Evolutionary conservation across 2,113 vertebrate species (phyloP), one percentile per base, ranked within the genome.

Genomic region (Pristiophorus japonicus): DNA sequence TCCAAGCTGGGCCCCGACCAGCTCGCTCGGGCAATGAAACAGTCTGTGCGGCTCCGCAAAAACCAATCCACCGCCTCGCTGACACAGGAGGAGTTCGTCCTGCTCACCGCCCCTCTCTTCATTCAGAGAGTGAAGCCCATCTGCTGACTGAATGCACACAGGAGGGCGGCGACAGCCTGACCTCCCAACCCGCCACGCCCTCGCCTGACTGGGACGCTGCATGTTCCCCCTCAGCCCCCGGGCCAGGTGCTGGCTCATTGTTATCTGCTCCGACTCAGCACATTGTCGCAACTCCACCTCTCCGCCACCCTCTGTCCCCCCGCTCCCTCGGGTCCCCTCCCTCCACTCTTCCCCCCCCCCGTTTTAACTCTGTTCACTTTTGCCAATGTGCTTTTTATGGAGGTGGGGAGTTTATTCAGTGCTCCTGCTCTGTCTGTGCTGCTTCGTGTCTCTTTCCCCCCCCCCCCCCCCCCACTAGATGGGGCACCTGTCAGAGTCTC

Each of bases 31-130:
- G 98, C 98, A 95, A 98, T 99, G 98, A 98, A 98, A 4, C 97
- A 95, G 24, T 98, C 98, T 0, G 6, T 93, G 96, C 96, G 85
- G 95, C 96, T 7, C 88, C 65, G 24, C 0, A 87, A n/a, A 78
- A 67, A 63, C 7, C 62, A 93, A 66, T 42, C 38, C 6, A 4
- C 63, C 0, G 93, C 96, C 0, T 95, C 97, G 88, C 99, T 99
- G 98, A 98, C 98, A 27, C 97, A 98, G 0, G 98, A 98, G 95
- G 98, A 99, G 96, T 99, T 99, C 96, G 97, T 99, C 95, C 98
- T 97, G 4, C 98, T 97, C 87, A 98, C 99, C 0, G 98, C 98
- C 0, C 97, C 98, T 24, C 97, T 99, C 62, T 99, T 99, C 34
- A 98, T 99, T 1, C 97, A 97, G 0, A 98, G 98, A 94, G 98